Percentiles rank a stretch among this genome's conserved stretches.
Conservation (phyloP, 2,888 invertebrate genomes). For the Eupithecia insigniata region DNA sequence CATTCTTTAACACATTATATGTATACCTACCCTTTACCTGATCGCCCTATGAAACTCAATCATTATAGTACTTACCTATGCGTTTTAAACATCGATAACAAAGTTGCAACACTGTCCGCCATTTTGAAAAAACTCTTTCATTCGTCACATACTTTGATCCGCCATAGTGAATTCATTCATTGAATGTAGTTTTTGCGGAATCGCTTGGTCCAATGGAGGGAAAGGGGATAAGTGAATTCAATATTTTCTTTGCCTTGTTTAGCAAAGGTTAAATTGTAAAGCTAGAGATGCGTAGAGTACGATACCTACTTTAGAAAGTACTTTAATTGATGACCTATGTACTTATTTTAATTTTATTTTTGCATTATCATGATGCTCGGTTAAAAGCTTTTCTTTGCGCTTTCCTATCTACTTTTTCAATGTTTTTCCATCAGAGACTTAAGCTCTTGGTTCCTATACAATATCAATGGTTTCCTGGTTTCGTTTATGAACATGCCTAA, state of each 20-base stretch:
- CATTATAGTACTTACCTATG: background rate
- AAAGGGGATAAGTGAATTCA: background rate
- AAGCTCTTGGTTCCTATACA: too few relatives aligned
- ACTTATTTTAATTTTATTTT: too few relatives aligned
- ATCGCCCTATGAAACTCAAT: background rate
- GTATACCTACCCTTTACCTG: background rate
- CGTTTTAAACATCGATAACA: background rate
- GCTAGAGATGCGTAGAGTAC: background rate
- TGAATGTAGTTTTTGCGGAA: conserved; percentile 17
- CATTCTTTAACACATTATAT: too few relatives aligned
- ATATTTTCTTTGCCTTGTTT: background rate
- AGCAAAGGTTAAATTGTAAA: background rate
- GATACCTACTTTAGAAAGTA: too few relatives aligned
- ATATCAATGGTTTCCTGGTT: too few relatives aligned
- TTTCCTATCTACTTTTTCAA: too few relatives aligned
- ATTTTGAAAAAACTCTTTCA: conserved; percentile 4
- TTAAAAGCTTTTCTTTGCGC: too few relatives aligned
- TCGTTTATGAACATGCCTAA: too few relatives aligned
- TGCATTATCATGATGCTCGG: too few relatives aligned
- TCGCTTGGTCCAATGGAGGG: conserved; percentile 9
- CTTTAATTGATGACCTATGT: too few relatives aligned
- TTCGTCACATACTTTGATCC: background rate
- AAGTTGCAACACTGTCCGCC: conserved; percentile 6
- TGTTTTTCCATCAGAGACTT: too few relatives aligned
- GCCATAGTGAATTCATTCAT: conserved; percentile 11